phyloP scores from a whole-genome alignment of 2,888 invertebrate genomes.

The Clusia tigrina region DNA sequence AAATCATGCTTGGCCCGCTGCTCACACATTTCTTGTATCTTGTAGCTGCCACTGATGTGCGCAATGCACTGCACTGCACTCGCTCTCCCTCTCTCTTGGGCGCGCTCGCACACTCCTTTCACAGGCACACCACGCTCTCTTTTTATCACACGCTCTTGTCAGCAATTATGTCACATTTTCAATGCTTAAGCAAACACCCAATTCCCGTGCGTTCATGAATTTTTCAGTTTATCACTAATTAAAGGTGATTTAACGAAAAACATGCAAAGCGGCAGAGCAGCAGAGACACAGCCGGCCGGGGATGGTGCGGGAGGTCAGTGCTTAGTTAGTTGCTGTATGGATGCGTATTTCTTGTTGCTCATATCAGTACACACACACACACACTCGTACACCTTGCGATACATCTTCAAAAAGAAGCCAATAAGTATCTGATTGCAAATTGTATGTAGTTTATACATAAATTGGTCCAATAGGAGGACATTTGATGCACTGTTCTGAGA shows the following conservation, averaged over 20 bases:
- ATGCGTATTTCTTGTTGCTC: too few relatives aligned
- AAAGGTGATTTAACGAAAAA: conserved; percentile 10
- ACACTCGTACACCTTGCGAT: too few relatives aligned
- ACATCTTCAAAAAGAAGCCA: too few relatives aligned
- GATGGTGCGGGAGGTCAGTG: neutral
- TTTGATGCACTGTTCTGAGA: too few relatives aligned
- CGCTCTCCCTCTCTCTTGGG: conserved; percentile 1
- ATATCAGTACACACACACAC: too few relatives aligned
- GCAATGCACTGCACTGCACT: neutral
- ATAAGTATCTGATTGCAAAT: too few relatives aligned
- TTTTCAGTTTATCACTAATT: conserved; percentile 12
- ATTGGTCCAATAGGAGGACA: too few relatives aligned
- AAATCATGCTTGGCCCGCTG: neutral
- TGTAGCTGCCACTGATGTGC: neutral
- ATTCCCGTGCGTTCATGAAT: neutral
- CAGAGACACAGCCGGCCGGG: neutral
- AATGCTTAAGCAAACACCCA: conserved; percentile 35
- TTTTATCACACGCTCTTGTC: conserved; percentile 38
- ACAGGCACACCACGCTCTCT: too few relatives aligned
- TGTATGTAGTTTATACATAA: too few relatives aligned
- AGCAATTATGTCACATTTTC: conserved; percentile 55
- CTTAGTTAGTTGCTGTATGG: too few relatives aligned
- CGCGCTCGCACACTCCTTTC: neutral
- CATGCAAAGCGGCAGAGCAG: neutral
- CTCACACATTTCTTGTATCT: too few relatives aligned